phyloP scores from a whole-genome alignment of 2,797 vertebrate species.

The Astyanax mexicanus region DNA sequence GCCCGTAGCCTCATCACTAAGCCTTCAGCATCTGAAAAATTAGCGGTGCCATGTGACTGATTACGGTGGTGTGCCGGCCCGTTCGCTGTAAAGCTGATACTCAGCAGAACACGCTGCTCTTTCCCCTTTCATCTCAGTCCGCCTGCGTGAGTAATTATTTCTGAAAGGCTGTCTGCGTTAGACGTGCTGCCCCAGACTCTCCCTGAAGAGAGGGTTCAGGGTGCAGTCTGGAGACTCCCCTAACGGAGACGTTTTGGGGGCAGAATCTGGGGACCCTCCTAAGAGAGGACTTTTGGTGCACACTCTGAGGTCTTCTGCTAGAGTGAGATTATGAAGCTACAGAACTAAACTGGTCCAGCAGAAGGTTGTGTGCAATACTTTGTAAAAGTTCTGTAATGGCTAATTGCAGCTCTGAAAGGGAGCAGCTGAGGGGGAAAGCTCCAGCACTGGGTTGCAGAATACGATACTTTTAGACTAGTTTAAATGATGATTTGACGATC shows the following conservation, averaged over 20 bases:
- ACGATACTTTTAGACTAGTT: too few relatives aligned
- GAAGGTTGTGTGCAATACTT: not conserved
- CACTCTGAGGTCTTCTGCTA: not conserved
- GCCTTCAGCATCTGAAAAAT: constrained; percentile 93
- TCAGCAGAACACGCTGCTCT: constrained; percentile 91
- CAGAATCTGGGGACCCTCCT: not conserved
- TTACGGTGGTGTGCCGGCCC: constrained; percentile 87
- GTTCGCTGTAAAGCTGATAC: constrained; percentile 92
- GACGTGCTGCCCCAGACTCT: constrained; percentile 29
- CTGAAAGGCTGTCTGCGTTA: constrained; percentile 91
- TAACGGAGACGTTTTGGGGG: constrained; percentile 82
- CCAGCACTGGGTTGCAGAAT: too few relatives aligned
- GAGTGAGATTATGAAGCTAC: not conserved
- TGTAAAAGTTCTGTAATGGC: too few relatives aligned
- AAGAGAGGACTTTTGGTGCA: not conserved
- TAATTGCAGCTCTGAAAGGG: too few relatives aligned
- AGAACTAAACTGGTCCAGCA: not conserved
- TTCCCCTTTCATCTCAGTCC: constrained; percentile 87
- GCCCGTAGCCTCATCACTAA: constrained; percentile 71
- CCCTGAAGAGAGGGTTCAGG: constrained; percentile 4
- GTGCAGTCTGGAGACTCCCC: constrained; percentile 53
- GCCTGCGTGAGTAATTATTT: constrained; percentile 98
- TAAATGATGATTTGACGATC: too few relatives aligned
- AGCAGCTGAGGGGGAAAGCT: too few relatives aligned
- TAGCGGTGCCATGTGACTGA: constrained; percentile 92